Evolutionary conservation across 2,797 vertebrate species (phyloP), one percentile per base, ranked within the genome.

Genomic region (Merluccius polli): DNA sequence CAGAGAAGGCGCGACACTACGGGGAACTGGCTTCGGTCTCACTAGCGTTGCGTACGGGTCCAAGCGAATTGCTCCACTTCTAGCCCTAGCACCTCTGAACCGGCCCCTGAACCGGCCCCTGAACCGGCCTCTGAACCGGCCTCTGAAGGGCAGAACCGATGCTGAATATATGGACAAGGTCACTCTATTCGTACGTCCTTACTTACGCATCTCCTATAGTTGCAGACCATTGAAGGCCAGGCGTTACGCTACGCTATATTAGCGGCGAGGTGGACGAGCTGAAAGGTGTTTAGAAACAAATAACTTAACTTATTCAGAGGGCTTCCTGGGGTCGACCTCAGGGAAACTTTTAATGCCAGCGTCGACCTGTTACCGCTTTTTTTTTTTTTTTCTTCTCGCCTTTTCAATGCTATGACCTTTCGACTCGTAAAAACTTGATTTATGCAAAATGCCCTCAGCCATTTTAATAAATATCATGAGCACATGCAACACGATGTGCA

Each of bases 391-490:
- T 81, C 70, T 65, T 73, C 65, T 83, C 18, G 24, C 75, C 79
- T 78, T 72, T 63, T 63, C 27, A 24, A 27, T 29, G 63, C 29
- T 30, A 31, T 70, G 80, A 65, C 78, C 79, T 81, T 81, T 76
- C 74, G 70, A 81, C 77, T 78, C 80, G 11, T 38, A 75, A 75
- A 74, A 75, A 77, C 72, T 27, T 76, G 36, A 70, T 71, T 27
- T 36, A 81, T 82, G 82, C 78, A 78, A 82, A 82, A 76, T 35
- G 8, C 2, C 6, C 18, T 3, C 10, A 30, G 15, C 24, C 72
- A 74, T 82, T 83, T 52, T 10, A 79, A 79, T 78, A 2, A 29
- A 80, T 74, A 76, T 21, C 18, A n/a, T n/a, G 67, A n/a, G 31
- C 44, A 48, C 9, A 31, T 24, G 18, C 35, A 31, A 18, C 21